Base-by-base conservation (phyloP, 2,113 vertebrate genomes). In the Syrrhaptes paradoxus region DNA sequence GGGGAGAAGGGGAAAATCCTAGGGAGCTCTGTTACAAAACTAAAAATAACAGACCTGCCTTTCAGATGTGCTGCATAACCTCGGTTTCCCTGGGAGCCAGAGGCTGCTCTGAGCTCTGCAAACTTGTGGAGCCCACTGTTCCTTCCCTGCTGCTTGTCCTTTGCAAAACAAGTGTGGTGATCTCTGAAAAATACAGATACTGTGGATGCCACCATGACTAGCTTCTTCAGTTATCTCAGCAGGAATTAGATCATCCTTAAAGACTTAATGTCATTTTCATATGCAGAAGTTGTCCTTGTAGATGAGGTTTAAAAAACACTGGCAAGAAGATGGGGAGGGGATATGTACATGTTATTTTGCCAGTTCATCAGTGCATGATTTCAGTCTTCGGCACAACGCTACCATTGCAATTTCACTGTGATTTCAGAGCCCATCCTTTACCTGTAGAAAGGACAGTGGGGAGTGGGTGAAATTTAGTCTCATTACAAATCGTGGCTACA, bases 1-100 rank as follows among this genome's bases (percentile, higher is more conserved):
- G 81, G 95, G 91, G 87, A 91, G 75, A 90, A 89, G 78, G 81
- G 68, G 79, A 70, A 90, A 81, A 84, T 86, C 83, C 72, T 93
- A 52, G 61, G 92, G 85, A 94, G 88, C 73, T 96, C 68, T 89
- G 65, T 93, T 93, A 65, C 46, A n/a, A 63, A 91, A 88, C 61
- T 95, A 88, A 88, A 79, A 91, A 74, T 87, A 93, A 90, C 85
- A 88, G 83, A 78, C 85, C 85, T 96, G 93, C 91, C 90, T 91
- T 41, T 87, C 38, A 51, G 87, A 78, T 84, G 85, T 25, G 57
- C 92, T 78, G 71, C 2, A 0, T 72, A 77, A 77, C 43, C 63
- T 66, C 0, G 0, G 55, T n/a, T 90, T 67, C 92, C 92, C 1
- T 21, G 49, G 89, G 75, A 74, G 87, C 48, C 19, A 48, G 48